These are phyloP conservation scores for Lethocerus indicus DNA, from an alignment of 1,140 invertebrate species.

Conservation along the genomic window DNA sequence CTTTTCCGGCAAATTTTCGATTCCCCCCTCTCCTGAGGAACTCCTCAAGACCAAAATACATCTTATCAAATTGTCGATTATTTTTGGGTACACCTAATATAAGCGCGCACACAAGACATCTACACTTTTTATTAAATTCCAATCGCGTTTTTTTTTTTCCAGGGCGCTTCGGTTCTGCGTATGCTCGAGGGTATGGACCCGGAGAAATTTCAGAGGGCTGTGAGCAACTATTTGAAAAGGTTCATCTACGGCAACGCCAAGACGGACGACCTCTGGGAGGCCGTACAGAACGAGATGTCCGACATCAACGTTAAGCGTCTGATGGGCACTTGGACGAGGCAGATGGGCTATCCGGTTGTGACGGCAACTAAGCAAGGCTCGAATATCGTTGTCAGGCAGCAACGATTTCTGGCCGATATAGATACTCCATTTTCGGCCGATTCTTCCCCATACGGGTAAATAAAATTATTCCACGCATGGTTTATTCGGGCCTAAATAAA, in stretches of 20 bases:
- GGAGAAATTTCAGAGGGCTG: conserved; percentile 42
- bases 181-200: conserved; percentile 77
- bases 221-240: conserved; percentile 53
- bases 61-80: no score
- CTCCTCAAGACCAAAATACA: no score
- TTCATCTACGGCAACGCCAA: conserved; percentile 59
- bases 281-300: conserved; percentile 30
- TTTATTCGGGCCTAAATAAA: not conserved
- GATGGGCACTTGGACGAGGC: conserved; percentile 84
- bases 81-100: no score
- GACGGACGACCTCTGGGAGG: conserved; percentile 57
- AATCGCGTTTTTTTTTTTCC: conserved; percentile 18
- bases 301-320: conserved; percentile 36
- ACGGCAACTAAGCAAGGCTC: conserved; percentile 34
- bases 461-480: conserved; percentile 2
- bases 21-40: no score
- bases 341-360: conserved; percentile 81
- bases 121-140: no score
- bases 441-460: conserved; percentile 40
- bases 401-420: conserved; percentile 51
- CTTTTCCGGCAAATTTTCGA: no score
- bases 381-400: conserved; percentile 45
- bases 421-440: conserved; percentile 29
- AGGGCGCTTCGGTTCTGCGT: conserved; percentile 73
- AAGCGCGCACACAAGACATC: no score